Conservation (phyloP, 2,113 vertebrate genomes). For the Todiramphus chloris region DNA sequence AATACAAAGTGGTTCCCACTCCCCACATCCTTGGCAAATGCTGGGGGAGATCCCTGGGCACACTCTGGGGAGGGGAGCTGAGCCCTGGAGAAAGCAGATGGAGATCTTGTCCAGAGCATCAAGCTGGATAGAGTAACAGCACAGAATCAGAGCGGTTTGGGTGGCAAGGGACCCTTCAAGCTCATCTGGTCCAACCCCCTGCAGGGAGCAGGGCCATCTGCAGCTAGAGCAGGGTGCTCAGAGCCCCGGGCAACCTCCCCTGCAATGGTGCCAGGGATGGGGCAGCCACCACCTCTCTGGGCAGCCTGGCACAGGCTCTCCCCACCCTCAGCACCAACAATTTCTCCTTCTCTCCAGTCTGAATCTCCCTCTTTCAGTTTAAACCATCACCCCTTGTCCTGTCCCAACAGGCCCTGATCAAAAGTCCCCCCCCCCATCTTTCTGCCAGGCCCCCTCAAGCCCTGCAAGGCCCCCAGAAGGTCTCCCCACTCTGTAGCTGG, state of each 20-base stretch:
- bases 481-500: background rate
- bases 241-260: no score
- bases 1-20: background rate
- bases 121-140: background rate
- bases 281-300: no score
- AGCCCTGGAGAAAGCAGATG: background rate
- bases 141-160: no score
- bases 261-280: no score
- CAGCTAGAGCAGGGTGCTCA: no score
- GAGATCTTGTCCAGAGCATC: background rate
- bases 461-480: background rate
- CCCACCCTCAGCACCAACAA: background rate
- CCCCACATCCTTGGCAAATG: accelerated
- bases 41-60: background rate
- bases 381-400: background rate
- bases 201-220: no score
- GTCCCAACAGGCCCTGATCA: background rate
- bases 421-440: background rate
- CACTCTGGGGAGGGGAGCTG: accelerated
- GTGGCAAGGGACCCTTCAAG: no score
- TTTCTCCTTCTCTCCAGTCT: no score
- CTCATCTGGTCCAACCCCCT: no score
- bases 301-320: background rate
- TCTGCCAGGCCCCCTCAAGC: background rate
- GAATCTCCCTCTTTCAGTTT: background rate